Conservation (phyloP, 2,888 invertebrate species). For the Helleia helle region DNA sequence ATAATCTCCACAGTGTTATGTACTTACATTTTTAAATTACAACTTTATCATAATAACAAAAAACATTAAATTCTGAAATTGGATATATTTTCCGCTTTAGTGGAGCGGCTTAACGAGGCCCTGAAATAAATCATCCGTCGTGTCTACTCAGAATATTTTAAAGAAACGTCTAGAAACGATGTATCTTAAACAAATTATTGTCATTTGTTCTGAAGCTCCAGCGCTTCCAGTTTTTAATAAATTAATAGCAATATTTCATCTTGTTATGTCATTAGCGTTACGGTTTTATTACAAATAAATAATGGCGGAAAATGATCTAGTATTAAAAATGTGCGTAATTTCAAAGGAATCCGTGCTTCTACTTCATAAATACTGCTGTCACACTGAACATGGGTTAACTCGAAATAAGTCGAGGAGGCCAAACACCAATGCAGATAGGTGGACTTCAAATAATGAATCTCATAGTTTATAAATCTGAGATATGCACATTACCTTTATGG, state of each 20-base stretch:
- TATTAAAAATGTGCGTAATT: not conserved
- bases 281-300: constrained; percentile 1
- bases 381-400: too few relatives aligned
- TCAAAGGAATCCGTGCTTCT: not conserved
- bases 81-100: constrained; percentile 16
- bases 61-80: constrained; percentile 19
- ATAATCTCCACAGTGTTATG: too few relatives aligned
- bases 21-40: too few relatives aligned
- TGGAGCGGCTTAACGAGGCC: constrained; percentile 41
- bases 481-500: too few relatives aligned
- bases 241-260: constrained; percentile 38
- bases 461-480: too few relatives aligned
- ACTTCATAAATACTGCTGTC: constrained; percentile 6
- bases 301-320: not conserved
- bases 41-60: constrained; percentile 14
- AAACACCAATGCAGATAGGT: too few relatives aligned
- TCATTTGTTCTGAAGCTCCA: constrained; percentile 38
- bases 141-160: constrained; percentile 37
- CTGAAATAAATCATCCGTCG: constrained; percentile 44
- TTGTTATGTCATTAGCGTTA: constrained; percentile 14
- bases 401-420: too few relatives aligned
- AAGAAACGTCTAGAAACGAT: constrained; percentile 44
- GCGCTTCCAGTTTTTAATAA: constrained; percentile 39
- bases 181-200: constrained; percentile 50
- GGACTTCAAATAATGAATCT: too few relatives aligned